These are phyloP conservation scores for Musca domestica DNA, from an alignment of 1,140 invertebrate species.

Conservation along the genomic window DNA sequence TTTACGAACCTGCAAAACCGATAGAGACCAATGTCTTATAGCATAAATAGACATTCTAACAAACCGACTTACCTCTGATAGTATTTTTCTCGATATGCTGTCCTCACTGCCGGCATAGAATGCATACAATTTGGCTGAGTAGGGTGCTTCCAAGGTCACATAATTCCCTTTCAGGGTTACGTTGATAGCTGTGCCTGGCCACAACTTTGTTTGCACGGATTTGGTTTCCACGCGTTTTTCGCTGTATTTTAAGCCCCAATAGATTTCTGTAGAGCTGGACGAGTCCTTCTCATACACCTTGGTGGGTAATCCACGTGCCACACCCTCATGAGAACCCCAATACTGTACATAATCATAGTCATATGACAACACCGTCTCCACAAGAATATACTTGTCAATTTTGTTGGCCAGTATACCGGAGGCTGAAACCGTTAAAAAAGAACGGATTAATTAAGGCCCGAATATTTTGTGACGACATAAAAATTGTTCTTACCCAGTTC, in stretches of 20 bases:
- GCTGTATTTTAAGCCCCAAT: slow-evolving; percentile 66
- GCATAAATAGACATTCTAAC: not conserved
- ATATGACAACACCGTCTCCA: slow-evolving; percentile 70
- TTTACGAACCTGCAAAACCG: slow-evolving; percentile 55
- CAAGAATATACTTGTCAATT: slow-evolving; percentile 55
- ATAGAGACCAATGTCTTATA: too few species aligned
- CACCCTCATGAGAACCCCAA: slow-evolving; percentile 75
- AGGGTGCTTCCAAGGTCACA: slow-evolving; percentile 69
- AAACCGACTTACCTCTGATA: slow-evolving; percentile 35
- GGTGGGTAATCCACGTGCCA: slow-evolving; percentile 71
- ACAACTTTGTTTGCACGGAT: slow-evolving; percentile 48
- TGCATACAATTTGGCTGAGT: slow-evolving; percentile 67
- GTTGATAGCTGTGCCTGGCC: slow-evolving; percentile 75
- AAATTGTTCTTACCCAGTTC: slow-evolving; percentile 56
- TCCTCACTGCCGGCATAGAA: slow-evolving; percentile 63
- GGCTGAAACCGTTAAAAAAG: slow-evolving; percentile 41
- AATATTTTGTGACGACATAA: not conserved
- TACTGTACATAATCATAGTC: slow-evolving; percentile 66
- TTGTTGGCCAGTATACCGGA: slow-evolving; percentile 64
- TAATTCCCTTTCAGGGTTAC: slow-evolving; percentile 71
- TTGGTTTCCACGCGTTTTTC: slow-evolving; percentile 59
- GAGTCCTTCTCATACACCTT: slow-evolving; percentile 62
- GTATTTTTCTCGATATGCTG: slow-evolving; percentile 47
- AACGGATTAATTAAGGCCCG: not conserved
- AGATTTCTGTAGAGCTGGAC: slow-evolving; percentile 59